Conservation (phyloP, 2,797 vertebrate species). For the Tympanoctomys barrerae region DNA sequence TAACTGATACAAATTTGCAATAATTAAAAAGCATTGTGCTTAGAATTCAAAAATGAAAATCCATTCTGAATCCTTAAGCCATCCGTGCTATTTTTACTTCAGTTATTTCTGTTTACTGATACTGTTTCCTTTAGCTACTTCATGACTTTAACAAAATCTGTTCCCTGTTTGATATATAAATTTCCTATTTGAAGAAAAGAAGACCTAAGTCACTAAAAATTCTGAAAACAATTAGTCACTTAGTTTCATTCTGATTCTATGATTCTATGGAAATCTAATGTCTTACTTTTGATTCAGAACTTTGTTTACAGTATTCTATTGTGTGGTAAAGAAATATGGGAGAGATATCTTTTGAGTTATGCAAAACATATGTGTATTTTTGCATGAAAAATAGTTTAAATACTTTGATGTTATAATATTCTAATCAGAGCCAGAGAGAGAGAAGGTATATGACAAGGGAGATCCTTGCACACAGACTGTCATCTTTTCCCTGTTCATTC, state of each 20-base stretch:
- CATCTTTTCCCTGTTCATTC: background rate
- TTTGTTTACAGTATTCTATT: background rate
- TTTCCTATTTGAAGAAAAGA: conserved; percentile 19
- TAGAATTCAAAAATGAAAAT: conserved; percentile 32
- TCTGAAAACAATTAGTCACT: background rate
- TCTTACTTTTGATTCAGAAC: background rate
- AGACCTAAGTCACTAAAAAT: background rate
- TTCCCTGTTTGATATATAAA: background rate
- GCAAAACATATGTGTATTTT: background rate
- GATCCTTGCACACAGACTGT: accelerated
- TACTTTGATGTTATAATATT: background rate
- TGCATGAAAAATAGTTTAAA: background rate
- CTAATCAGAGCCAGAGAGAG: background rate
- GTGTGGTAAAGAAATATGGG: background rate
- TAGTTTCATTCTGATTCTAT: background rate
- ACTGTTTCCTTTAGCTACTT: background rate
- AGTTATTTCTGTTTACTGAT: background rate
- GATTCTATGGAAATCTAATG: background rate
- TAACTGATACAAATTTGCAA: background rate
- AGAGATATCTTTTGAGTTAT: background rate
- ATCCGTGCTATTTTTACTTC: background rate
- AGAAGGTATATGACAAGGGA: background rate
- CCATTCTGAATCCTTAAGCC: background rate
- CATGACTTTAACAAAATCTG: background rate
- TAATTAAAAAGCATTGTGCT: background rate